A percentile compares a stretch with the other conserved stretches of the same genome.
These are phyloP conservation scores for Reticulitermes speratus DNA, from an alignment of 1,140 invertebrate species.

Conservation along the genomic window DNA sequence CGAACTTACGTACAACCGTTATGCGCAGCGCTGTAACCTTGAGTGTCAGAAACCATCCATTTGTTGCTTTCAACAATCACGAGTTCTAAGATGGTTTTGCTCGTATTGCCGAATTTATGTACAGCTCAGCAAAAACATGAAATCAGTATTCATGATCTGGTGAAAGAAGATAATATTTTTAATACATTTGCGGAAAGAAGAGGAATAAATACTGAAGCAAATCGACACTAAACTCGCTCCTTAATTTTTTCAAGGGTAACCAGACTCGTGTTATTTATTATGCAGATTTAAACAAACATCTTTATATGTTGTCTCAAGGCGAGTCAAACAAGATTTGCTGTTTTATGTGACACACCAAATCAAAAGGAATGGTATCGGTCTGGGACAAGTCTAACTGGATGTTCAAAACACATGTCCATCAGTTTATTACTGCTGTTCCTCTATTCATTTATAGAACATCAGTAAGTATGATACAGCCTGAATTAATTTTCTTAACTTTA, in stretches of 20 bases:
- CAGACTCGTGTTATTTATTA: neutral
- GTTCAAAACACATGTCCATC: neutral
- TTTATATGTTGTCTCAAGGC: neutral
- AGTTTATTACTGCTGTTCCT: too few species aligned
- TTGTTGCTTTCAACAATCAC: neutral
- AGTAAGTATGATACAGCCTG: too few species aligned
- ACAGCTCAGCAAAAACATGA: neutral
- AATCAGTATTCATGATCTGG: neutral
- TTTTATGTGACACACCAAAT: neutral
- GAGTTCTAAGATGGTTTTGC: neutral
- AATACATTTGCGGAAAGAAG: neutral
- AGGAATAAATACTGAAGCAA: neutral
- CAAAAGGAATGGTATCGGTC: neutral
- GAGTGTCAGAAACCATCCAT: neutral
- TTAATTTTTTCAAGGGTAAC: neutral
- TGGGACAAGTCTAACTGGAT: neutral
- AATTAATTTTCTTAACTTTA: too few species aligned
- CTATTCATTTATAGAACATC: too few species aligned
- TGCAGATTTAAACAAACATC: neutral
- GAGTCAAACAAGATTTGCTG: neutral
- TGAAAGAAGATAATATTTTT: neutral
- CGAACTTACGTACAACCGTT: too few species aligned
- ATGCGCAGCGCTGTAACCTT: too few species aligned
- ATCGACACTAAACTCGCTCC: neutral
- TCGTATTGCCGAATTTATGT: neutral